Base-by-base conservation (phyloP, 2,888 invertebrate genomes). In the Pseudococcus viburni region DNA sequence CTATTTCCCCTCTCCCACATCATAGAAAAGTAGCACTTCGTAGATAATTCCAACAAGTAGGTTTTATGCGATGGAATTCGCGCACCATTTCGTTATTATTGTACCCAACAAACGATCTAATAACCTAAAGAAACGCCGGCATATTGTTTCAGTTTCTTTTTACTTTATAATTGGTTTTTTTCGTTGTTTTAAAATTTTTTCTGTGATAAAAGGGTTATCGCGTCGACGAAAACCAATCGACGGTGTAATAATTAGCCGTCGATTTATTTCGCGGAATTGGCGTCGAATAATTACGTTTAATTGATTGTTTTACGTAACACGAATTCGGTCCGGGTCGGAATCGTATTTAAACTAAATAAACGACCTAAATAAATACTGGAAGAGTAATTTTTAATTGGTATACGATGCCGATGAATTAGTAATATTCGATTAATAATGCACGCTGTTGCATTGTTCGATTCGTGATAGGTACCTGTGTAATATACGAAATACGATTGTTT, bases 191-290 rank as follows among this genome's bases (percentile, higher is more conserved):
- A 11, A 5, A 46, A 46, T 46, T 11, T 55, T 55, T 59, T 6
- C 11, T 33, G 26, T 33, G 26, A 33, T 33, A 59, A 19, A 59
- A 19, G 59, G 59, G 51, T 59, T 59, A 59, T 19, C 59, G 59
- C 19, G 26, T 33, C 26, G 26, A 33, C 26, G n/a, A 59, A 59
- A 46, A n/a, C 19, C 9, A 59, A 59, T 59, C 59, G 19, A 59
- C 19, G 59, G 59, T 59, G 59, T 59, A 59, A 59, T 59, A 59
- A 59, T 59, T 59, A 59, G 59, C 59, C 7, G 59, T 19, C 59
- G 59, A 59, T 59, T 19, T 59, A 59, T 59, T 59, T 59, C 59
- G 59, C 59, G 59, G 19, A 59, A 59, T 59, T 59, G 59, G 59
- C 59, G 59, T 5, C 59, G 59, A 59, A 59, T 59, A 59, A 59